These are phyloP conservation scores for Drosophila lini DNA, from an alignment of 1,140 invertebrate species.

Conservation along the genomic window DNA sequence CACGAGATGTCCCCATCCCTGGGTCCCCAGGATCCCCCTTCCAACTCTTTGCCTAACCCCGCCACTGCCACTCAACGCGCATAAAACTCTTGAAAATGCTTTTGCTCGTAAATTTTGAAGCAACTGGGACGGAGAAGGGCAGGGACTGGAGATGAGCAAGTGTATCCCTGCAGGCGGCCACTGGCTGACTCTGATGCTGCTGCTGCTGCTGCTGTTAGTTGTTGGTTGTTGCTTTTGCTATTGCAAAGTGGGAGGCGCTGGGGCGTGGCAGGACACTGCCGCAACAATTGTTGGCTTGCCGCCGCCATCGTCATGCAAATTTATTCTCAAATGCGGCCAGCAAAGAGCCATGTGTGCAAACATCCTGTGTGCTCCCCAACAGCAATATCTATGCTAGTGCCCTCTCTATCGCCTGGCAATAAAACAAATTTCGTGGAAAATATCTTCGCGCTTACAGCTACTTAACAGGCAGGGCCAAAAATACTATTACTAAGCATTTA, in stretches of 20 bases:
- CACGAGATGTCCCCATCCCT: conserved; percentile 15
- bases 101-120: conserved; percentile 81
- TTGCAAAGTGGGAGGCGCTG: neutral
- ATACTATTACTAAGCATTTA: neutral
- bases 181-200: conserved; percentile 37
- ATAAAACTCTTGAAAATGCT: conserved; percentile 83
- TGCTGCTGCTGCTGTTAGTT: conserved; percentile 33
- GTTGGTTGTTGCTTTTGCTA: conserved; percentile 36
- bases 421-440: conserved; percentile 76
- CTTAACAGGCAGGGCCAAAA: conserved; percentile 4
- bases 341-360: conserved; percentile 65
- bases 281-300: conserved; percentile 80
- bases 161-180: conserved; percentile 57
- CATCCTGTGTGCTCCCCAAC: conserved; percentile 24
- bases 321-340: conserved; percentile 77
- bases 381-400: neutral
- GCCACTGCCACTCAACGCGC: conserved; percentile 70
- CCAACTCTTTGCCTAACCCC: conserved; percentile 1
- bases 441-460: conserved; percentile 31
- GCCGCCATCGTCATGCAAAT: conserved; percentile 68
- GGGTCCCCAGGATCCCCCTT: conserved; percentile 1
- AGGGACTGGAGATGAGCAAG: conserved; percentile 30
- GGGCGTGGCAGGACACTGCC: conserved; percentile 62
- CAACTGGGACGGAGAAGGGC: conserved; percentile 45
- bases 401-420: conserved; percentile 42